Evolutionary conservation across 2,888 invertebrate genomes (phyloP).

Genomic region (Rhamnusium bicolor): DNA sequence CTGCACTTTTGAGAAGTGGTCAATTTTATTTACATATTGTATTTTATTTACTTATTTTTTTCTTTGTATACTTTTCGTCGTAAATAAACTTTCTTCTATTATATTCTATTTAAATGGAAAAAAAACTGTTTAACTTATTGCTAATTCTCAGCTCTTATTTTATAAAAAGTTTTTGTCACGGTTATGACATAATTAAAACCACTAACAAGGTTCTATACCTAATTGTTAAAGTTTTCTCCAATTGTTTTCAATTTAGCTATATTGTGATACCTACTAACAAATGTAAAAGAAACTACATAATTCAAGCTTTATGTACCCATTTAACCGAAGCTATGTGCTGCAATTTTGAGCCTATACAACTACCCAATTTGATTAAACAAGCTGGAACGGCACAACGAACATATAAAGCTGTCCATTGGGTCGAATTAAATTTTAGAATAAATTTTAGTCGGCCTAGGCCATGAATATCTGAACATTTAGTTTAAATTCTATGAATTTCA

Average conservation of each 20-base stretch:
- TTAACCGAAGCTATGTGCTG: background rate
- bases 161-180: too few species aligned
- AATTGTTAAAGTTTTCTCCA: background rate
- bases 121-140: too few species aligned
- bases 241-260: background rate
- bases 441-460: constrained; percentile 27
- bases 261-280: background rate
- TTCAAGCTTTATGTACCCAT: constrained; percentile 17
- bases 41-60: too few species aligned
- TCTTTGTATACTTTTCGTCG: too few species aligned
- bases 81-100: too few species aligned
- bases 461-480: constrained; percentile 31
- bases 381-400: constrained; percentile 10
- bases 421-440: constrained; percentile 35
- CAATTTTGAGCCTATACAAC: constrained; percentile 30
- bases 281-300: constrained; percentile 30
- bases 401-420: constrained; percentile 34
- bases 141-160: too few species aligned
- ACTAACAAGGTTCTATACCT: too few species aligned
- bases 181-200: too few species aligned
- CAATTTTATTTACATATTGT: too few species aligned
- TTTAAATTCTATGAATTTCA: constrained; percentile 31
- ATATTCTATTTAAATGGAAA: too few species aligned
- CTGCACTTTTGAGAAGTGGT: too few species aligned
- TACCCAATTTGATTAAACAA: constrained; percentile 29